Conservation (phyloP, 2,113 vertebrate genomes). For the Leptodactylus fuscus region DNA sequence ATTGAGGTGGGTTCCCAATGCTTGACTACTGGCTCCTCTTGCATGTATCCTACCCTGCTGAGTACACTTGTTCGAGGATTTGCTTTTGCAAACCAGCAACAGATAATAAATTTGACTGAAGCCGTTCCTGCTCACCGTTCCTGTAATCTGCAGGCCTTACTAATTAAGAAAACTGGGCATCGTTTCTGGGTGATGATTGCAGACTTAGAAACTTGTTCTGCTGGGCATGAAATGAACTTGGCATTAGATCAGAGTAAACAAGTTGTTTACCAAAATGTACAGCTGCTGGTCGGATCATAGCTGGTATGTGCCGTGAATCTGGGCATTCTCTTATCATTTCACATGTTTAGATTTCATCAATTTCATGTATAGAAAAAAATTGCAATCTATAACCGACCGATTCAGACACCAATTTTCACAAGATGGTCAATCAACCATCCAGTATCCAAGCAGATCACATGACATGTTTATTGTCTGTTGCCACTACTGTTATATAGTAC, state of each 20-base stretch:
- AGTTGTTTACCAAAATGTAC: conserved; percentile 48
- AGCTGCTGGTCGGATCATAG: conserved; percentile 14
- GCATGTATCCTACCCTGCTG: not conserved
- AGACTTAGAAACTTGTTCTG: conserved; percentile 33
- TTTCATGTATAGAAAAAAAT: not conserved
- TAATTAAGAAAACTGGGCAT: conserved; percentile 49
- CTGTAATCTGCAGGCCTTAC: conserved; percentile 17
- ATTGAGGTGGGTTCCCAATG: not conserved
- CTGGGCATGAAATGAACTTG: conserved; percentile 43
- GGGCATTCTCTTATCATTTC: not conserved
- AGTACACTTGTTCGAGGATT: not conserved
- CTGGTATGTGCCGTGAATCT: not conserved
- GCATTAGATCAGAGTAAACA: conserved; percentile 42
- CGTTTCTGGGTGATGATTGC: conserved; percentile 32
- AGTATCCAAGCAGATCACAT: not conserved
- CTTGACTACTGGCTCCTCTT: not conserved
- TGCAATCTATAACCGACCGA: not conserved
- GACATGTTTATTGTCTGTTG: no score
- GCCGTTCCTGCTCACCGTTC: not conserved
- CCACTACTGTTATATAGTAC: no score
- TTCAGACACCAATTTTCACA: no score
- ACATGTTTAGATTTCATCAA: not conserved
- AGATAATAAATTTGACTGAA: not conserved
- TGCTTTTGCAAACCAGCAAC: not conserved
- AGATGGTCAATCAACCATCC: not conserved